Percentiles rank a stretch among this genome's conserved stretches.
Conservation (phyloP, 2,888 invertebrate species). For the Cantharis nigra region DNA sequence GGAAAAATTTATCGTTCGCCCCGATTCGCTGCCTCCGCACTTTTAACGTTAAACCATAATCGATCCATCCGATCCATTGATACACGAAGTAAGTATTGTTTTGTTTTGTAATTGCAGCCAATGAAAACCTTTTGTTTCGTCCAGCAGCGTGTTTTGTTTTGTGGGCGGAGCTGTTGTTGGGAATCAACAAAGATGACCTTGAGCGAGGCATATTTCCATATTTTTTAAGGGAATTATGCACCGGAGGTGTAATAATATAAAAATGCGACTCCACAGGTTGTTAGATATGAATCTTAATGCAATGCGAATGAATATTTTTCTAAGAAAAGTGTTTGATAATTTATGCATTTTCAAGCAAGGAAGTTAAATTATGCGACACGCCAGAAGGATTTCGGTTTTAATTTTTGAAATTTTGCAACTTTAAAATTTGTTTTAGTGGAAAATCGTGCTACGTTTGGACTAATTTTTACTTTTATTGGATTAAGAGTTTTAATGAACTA, state of each 20-base stretch:
- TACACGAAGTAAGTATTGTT: not conserved
- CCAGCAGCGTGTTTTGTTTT: not conserved
- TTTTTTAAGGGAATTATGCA: not conserved
- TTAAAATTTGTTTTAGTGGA: not conserved
- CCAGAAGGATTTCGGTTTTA: not conserved
- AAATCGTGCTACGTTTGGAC: not conserved
- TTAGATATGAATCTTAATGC: not conserved
- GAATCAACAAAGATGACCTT: not conserved
- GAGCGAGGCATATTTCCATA: not conserved
- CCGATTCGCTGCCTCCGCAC: not conserved
- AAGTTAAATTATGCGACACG: not conserved
- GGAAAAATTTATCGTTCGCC: not conserved
- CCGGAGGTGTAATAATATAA: not conserved
- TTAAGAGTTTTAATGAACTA: not conserved
- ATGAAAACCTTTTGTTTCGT: constrained; percentile 13
- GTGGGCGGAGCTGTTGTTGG: not conserved
- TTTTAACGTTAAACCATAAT: not conserved
- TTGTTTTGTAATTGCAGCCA: not conserved
- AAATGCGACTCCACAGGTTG: not conserved
- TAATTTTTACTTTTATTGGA: not conserved
- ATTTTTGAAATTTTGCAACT: not conserved
- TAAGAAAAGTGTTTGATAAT: not conserved
- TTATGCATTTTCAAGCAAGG: not conserved
- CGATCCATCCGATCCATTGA: too few relatives aligned
- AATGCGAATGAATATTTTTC: not conserved